Evolutionary conservation across 2,797 vertebrate genomes (phyloP), one percentile per base, ranked within the genome.

Genomic region (Falco columbarius): DNA sequence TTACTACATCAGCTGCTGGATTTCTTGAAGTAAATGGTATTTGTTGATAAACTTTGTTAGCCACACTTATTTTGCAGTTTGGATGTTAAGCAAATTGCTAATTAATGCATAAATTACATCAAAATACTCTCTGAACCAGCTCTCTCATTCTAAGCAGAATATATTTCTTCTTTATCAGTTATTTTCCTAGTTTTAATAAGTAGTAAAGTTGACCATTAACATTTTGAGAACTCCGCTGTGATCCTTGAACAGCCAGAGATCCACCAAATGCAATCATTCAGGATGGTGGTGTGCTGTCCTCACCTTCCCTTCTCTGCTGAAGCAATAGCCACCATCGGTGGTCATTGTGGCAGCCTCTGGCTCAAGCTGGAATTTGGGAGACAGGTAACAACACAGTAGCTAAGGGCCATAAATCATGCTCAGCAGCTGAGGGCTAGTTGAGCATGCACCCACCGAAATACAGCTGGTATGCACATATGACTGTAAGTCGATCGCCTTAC

Each of bases 1-100:
- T 97, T 97, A 96, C 83, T 97, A 95, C 13, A 44, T 95, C 29
- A 46, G 2, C 86, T 85, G 58, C 71, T 81, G 86, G 29, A 40
- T 80, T 94, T 90, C n/a, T 92, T 82, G 30, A 75, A 93, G 52
- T 82, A 71, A 29, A 47, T 52, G 8, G 11, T 87, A 56, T 89
- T 97, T 93, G 55, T 76, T 70, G 61, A 40, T 80, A n/a, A 86
- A 71, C 58, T 81, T 51, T 26, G 34, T 84, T 84, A 66, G 52
- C 49, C 52, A 42, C 42, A 29, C n/a, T 81, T 94, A 56, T 67
- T 92, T 86, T 80, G 71, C 32, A 67, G 24, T 87, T 95, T 63
- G 85, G 66, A 40, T 71, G 29, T 71, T 89, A 81, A 94, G 72
- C 49, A 67, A 81, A 59, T 71, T 72, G 42, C 32, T 91, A 51